Base-by-base conservation (phyloP, 2,888 invertebrate genomes). In the Capitulum mitella region DNA sequence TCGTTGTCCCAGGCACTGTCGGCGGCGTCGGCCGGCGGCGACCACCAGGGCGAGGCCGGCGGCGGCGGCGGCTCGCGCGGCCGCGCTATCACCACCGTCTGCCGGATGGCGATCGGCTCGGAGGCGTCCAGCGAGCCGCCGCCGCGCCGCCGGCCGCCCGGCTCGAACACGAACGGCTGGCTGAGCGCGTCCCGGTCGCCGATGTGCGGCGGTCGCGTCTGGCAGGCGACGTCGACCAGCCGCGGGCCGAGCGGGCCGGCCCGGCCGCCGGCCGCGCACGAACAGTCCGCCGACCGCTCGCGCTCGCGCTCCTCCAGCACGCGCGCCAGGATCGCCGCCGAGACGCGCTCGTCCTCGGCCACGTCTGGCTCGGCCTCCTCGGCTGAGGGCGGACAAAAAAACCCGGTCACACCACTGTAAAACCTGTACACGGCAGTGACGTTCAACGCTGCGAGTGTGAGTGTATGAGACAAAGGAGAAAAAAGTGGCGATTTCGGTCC, bases 241-340 rank as follows among this genome's bases (percentile, higher is more conserved):
- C 29, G 58, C 58, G 29, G 58, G 29, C 22, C n/a, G 22, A 12
- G 29, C 29, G 58, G n/a, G 29, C 58, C 58, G 51, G 22, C 51
- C n/a, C n/a, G n/a, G n/a, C n/a, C n/a, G 79, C 80, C 26, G 19
- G 26, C 75, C 26, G 64, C 70, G 77, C 82, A 82, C 22, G 80
- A 76, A 58, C 82, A 82, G n/a, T 79, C 79, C 2, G 82, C 79
- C 37, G 80, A 79, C n/a, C 81, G 79, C 83, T 94, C 94, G 76
- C 82, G 82, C 54, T 83, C 82, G 80, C 93, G 89, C 84, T 95
- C 94, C 86, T 95, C 93, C 48, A 96, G 88, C 81, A 95, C 93
- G 88, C 95, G 95, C 3, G 95, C 94, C 92, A 95, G 93, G 78
- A 94, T 91, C 19, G 94, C 92, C 40, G 95, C 94, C 6, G 95